A percentile compares a stretch with the other conserved stretches of the same genome.
Evolutionary conservation across 2,888 invertebrate genomes (phyloP).

Genomic region (Andrena fulva): DNA sequence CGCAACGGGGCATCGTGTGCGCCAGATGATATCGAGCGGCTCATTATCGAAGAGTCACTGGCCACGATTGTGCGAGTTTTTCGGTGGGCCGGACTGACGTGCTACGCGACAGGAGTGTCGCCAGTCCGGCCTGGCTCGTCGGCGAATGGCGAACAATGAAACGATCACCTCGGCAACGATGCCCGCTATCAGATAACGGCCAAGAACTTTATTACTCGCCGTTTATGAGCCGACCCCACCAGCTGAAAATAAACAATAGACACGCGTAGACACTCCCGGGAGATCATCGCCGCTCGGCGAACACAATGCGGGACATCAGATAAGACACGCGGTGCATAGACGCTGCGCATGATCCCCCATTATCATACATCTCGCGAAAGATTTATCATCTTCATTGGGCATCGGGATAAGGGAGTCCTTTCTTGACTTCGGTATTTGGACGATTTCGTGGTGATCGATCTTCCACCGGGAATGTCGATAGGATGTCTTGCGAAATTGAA

Average conservation of each 20-base stretch:
- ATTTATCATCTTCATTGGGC: conserved; percentile 59
- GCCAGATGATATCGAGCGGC: neutral
- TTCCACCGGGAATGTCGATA: no score
- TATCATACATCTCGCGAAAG: conserved; percentile 65
- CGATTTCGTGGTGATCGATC: no score
- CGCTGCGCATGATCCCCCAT: conserved; percentile 59
- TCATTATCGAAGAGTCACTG: neutral
- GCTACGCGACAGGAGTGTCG: conserved; percentile 24
- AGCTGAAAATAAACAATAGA: conserved; percentile 68
- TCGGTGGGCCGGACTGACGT: conserved; percentile 9
- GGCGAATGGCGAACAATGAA: conserved; percentile 57
- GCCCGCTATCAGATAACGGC: conserved; percentile 65
- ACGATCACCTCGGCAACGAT: conserved; percentile 50
- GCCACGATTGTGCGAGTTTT: neutral
- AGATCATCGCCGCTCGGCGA: conserved; percentile 65
- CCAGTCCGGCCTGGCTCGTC: conserved; percentile 27
- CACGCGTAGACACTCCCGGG: conserved; percentile 54
- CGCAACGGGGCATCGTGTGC: neutral
- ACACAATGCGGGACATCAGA: conserved; percentile 69
- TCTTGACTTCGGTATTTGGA: neutral
- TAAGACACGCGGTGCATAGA: conserved; percentile 44
- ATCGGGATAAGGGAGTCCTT: conserved; percentile 4
- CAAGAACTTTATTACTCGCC: conserved; percentile 71
- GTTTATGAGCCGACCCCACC: conserved; percentile 67
- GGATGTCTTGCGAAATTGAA: no score